Evolutionary conservation across 1,140 invertebrate species (phyloP), one percentile per base, ranked within the genome.

Genomic region (Drosophila takahashii): DNA sequence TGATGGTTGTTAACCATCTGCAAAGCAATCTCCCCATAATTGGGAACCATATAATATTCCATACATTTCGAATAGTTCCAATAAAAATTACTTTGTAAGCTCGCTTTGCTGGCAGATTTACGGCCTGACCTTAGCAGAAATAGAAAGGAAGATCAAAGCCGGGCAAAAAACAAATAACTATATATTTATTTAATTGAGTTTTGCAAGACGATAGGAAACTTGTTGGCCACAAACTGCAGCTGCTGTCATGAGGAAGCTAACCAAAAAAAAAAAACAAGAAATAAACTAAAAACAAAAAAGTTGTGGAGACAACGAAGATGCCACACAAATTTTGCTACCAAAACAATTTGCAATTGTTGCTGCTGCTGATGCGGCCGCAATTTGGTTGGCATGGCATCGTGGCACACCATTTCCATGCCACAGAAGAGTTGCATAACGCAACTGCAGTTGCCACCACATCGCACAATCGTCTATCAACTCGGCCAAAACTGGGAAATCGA

Each of bases 301-400:
- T 39, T 9, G 15, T 22, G 39, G 37, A 58, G 64, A 34, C 51
- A 39, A 58, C 26, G 60, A 70, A 47, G 48, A 58, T 54, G 54
- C 79, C 45, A 79, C 58, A 76, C 70, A 76, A 71, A 77, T 27
- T 81, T 76, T 85, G 80, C 61, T 85, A 81, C 61, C 71, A 73
- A 83, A 66, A 87, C 81, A 86, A 86, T 86, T 81, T 86, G 83
- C 84, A 71, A 86, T 87, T 86, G 83, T 81, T 86, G 83, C 58
- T 77, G 70, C 26, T 29, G 50, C 66, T 74, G 70, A 62, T 62
- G 64, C 79, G 69, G 69, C 74, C 78, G 74, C 81, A 85, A 86
- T 85, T 85, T 62, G 48, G 54, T 62, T 83, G 81, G 70, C 72
- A 44, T 66, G 73, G 83, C 81, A 77, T 62, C 69, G 27, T 57